Base-by-base conservation (phyloP, 1,140 invertebrate species). In the Ceratina japonica region DNA sequence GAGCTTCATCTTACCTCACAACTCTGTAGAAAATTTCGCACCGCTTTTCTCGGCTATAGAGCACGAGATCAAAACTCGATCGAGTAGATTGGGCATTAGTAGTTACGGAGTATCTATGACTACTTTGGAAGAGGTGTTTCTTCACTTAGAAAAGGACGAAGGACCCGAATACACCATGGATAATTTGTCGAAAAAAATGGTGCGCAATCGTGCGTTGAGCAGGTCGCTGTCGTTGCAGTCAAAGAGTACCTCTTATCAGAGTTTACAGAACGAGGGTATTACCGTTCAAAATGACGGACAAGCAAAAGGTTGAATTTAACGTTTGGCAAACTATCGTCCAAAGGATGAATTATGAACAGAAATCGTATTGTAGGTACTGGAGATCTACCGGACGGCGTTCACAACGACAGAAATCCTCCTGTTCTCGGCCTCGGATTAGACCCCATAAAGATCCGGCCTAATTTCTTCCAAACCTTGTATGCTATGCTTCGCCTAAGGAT, bases 61-160 rank as follows among this genome's bases (percentile, higher is more conserved):
- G 87, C 92, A 94, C n/a, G 95, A 95, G 88, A 95, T 96, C 54
- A 94, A 93, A 71, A 94, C 94, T n/a, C 93, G 93, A 83, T 91
- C 92, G 8, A 94, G 93, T 54, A 91, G 94, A 73, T 90, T 96
- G 18, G 96, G 96, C 24, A 96, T 98, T 69, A 95, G 94, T 77
- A 97, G 96, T 87, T 98, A 97, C 90, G 97, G 97, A 0, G 96
- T 98, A 0, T 98, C 97, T 31, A 98, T 98, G 95, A 98, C 97
- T 18, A 98, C 97, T 0, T 90, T 99, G 73, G 98, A 99, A 91
- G 97, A 99, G 90, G 97, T 95, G 27, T 95, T 95, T 63, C 92
- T 98, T 54, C 95, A 96, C 85, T 87, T 97, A 63, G 96, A 96
- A 90, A 95, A 95, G 62, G 94, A 95, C 75, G 95, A 94, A 54